Conservation (phyloP, 2,888 invertebrate species). For the Listrodromus nycthemerus region DNA sequence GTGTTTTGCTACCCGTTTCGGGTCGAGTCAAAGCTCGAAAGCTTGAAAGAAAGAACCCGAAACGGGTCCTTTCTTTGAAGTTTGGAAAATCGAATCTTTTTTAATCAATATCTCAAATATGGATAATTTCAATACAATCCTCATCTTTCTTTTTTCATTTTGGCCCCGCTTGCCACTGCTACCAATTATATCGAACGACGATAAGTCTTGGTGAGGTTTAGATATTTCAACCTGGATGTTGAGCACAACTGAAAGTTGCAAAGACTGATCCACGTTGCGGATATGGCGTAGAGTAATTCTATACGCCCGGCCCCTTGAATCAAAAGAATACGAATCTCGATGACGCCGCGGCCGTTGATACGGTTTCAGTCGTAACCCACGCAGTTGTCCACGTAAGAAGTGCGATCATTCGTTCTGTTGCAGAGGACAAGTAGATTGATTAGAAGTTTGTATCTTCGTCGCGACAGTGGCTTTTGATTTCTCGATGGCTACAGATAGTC, state of each 20-base stretch:
- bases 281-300: background rate
- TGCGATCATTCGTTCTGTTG: background rate
- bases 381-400: background rate
- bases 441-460: background rate
- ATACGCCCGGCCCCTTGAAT: background rate
- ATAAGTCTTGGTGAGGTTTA: background rate
- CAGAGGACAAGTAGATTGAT: background rate
- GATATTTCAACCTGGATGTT: background rate
- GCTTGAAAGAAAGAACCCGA: too few relatives aligned
- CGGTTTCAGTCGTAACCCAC: background rate
- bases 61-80: too few relatives aligned
- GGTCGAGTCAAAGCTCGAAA: too few relatives aligned
- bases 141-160: background rate
- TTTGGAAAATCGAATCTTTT: too few relatives aligned
- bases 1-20: too few relatives aligned
- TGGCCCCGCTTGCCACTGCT: background rate
- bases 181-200: background rate
- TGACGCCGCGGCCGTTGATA: background rate
- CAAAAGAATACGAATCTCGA: background rate
- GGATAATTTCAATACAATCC: too few relatives aligned
- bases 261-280: background rate
- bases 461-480: background rate
- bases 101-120: too few relatives aligned
- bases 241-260: background rate
- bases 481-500: background rate